These are phyloP conservation scores for Turritopsis dohrnii DNA, from an alignment of 30 jellyfish, hydroid and myxozoan species.

Conservation along the genomic window DNA sequence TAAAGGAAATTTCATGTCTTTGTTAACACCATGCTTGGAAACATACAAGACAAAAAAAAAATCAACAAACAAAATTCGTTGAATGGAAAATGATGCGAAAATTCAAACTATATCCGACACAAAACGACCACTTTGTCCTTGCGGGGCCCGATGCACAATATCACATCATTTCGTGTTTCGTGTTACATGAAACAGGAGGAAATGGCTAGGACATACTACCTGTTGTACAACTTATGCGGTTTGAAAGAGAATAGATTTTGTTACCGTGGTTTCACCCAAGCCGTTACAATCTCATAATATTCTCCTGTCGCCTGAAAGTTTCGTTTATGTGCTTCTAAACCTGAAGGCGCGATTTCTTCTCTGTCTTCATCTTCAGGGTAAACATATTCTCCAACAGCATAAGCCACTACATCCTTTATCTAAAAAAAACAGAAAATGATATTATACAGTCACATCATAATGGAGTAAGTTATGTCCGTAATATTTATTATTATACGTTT, in stretches of 20 bases:
- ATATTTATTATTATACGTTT: too few species aligned
- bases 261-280: constrained; percentile 77
- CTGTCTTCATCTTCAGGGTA: constrained; percentile 30
- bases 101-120: neutral
- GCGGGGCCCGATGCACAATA: too few species aligned
- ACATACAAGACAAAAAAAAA: too few species aligned
- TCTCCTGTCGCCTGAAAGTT: constrained; percentile 1
- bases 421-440: neutral
- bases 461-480: neutral
- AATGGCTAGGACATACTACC: too few species aligned
- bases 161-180: too few species aligned
- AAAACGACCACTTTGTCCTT: too few species aligned
- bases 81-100: neutral
- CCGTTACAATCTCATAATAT: constrained; percentile 70
- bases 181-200: too few species aligned
- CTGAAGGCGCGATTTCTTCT: neutral
- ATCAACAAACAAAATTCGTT: neutral
- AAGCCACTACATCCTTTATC: constrained; percentile 65
- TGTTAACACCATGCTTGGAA: too few species aligned
- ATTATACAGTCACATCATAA: neutral
- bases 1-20: too few species aligned
- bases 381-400: constrained; percentile 85
- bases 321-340: neutral
- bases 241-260: too few species aligned
- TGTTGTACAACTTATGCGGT: too few species aligned